phyloP scores from a whole-genome alignment of 2,797 vertebrate genomes.

The Triplophysa yarkandensis region DNA sequence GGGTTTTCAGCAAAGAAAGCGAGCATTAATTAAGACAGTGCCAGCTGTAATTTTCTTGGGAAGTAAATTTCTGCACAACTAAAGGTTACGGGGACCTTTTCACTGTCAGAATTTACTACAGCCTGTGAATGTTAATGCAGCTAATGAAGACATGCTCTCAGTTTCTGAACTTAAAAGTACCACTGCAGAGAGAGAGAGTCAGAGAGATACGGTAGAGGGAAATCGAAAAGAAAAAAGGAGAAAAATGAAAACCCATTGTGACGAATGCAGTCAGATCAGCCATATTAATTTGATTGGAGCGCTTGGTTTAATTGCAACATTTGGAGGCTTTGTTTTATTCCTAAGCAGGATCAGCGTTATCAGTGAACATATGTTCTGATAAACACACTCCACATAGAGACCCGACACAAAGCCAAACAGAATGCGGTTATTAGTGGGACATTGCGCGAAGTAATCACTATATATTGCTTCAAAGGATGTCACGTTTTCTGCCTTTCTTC shows the following conservation, averaged over 20 bases:
- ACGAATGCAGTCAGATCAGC: constrained; percentile 81
- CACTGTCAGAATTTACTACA: constrained; percentile 99
- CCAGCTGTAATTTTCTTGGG: constrained; percentile 99
- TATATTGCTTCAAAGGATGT: constrained; percentile 16
- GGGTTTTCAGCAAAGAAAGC: constrained; percentile 99
- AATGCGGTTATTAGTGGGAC: constrained; percentile 36
- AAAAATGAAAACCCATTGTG: constrained; percentile 74
- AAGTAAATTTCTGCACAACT: constrained; percentile 99
- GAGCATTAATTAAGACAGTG: constrained; percentile 99
- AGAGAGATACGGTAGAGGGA: constrained; percentile 60
- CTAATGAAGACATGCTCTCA: constrained; percentile 99
- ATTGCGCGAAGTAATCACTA: constrained; percentile 27
- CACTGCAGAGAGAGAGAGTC: constrained; percentile 76
- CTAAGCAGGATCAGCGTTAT: constrained; percentile 81
- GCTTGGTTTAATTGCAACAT: constrained; percentile 79
- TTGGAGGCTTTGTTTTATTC: constrained; percentile 75
- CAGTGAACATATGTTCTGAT: constrained; percentile 70
- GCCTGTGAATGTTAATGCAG: constrained; percentile 99
- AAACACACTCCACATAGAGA: constrained; percentile 53
- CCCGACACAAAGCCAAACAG: constrained; percentile 30
- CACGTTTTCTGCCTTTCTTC: constrained; percentile 8
- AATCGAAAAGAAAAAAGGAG: constrained; percentile 26
- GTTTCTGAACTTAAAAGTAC: constrained; percentile 99
- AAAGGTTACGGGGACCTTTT: constrained; percentile 99
- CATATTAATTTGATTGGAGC: constrained; percentile 78